phyloP scores from a whole-genome alignment of 2,797 vertebrate species.

The Pipistrellus kuhlii region DNA sequence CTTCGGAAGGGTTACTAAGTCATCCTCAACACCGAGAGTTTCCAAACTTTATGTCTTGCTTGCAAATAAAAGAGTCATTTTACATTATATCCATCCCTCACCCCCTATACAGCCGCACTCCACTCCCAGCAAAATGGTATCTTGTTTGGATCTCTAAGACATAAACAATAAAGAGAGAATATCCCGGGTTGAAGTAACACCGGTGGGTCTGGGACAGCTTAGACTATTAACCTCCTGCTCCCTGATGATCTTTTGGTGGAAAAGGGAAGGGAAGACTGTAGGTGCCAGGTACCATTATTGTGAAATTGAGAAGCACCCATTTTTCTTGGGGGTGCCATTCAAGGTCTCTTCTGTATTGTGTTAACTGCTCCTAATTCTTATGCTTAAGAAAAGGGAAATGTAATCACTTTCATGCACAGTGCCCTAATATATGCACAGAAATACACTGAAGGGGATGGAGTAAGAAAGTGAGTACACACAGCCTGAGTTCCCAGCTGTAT shows the following conservation, averaged over 20 bases:
- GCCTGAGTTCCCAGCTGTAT: neutral
- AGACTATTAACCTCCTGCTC: too few species aligned
- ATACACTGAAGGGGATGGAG: neutral
- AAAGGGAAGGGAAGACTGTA: neutral
- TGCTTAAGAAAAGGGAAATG: neutral
- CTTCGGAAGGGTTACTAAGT: neutral
- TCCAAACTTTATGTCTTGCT: neutral
- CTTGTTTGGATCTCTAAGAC: neutral
- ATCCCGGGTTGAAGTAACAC: neutral
- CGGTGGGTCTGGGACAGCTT: neutral
- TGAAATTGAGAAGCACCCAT: accelerated
- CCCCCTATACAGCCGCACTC: neutral
- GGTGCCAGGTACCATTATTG: neutral
- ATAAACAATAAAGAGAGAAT: neutral
- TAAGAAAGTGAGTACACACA: neutral
- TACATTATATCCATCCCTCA: neutral
- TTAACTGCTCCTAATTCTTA: neutral
- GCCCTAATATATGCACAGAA: neutral
- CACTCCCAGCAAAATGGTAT: neutral
- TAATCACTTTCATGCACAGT: neutral
- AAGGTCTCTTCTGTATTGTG: neutral
- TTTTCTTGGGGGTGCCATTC: neutral
- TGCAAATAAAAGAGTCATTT: neutral
- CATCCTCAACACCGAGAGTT: neutral
- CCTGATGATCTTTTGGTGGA: neutral